Conservation (phyloP, 1,140 invertebrate species). For the Sycophaga agraensis region DNA sequence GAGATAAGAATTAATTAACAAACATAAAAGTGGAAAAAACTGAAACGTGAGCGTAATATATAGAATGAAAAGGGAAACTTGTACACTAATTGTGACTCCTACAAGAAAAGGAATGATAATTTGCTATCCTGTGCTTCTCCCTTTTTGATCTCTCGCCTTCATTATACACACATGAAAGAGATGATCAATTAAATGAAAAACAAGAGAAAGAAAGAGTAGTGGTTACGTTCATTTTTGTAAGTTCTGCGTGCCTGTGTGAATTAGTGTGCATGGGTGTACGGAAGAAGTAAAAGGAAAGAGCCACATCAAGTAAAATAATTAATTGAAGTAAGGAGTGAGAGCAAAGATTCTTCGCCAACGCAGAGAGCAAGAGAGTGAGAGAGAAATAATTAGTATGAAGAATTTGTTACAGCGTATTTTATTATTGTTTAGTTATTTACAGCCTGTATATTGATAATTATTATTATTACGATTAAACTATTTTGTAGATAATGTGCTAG, state of each 20-base stretch:
- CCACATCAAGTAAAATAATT: constrained; percentile 3
- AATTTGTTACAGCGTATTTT: constrained; percentile 57
- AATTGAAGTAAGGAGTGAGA: constrained; percentile 2
- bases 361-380: constrained; percentile 4
- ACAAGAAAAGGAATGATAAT: constrained; percentile 5
- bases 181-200: constrained; percentile 25
- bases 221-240: constrained; percentile 11
- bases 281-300: neutral
- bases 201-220: constrained; percentile 24
- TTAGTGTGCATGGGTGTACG: neutral
- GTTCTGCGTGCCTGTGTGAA: constrained; percentile 1
- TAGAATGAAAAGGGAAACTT: constrained; percentile 21
- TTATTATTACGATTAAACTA: constrained; percentile 58
- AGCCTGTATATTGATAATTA: constrained; percentile 59
- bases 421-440: constrained; percentile 59
- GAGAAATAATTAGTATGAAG: constrained; percentile 31
- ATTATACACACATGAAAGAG: constrained; percentile 22
- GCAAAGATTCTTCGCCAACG: constrained; percentile 4
- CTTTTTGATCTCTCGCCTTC: constrained; percentile 33
- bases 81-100: neutral
- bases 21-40: constrained; percentile 2
- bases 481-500: constrained; percentile 56
- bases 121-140: constrained; percentile 49
- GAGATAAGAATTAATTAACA: constrained; percentile 14
- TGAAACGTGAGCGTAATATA: constrained; percentile 12